Conservation (phyloP, 2,797 vertebrate genomes). For the Coccyzus lansbergi region DNA sequence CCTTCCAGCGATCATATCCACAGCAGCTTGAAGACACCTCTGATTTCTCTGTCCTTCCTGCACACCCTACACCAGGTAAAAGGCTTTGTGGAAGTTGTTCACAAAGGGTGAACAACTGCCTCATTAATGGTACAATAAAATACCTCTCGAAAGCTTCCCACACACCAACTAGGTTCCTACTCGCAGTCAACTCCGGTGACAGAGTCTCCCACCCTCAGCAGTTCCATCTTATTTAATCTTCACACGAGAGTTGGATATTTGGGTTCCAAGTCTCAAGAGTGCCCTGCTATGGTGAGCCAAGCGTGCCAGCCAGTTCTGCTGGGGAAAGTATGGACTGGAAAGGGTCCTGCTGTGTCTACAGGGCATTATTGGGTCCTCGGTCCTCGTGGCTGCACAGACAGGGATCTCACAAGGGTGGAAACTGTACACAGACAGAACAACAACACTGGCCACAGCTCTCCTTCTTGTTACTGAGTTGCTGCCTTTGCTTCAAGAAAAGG, state of each 20-base stretch:
- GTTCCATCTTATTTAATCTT: slow-evolving; percentile 32
- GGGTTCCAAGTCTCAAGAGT: neutral
- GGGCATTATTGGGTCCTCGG: neutral
- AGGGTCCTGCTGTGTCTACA: neutral
- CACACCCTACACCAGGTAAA: neutral
- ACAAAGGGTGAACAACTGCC: slow-evolving; percentile 16
- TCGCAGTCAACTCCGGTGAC: neutral
- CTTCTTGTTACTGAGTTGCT: neutral
- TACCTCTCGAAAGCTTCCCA: neutral
- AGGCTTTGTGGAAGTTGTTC: neutral
- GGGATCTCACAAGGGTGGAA: slow-evolving; percentile 3
- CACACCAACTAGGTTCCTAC: neutral
- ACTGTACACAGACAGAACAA: neutral
- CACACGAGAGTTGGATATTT: neutral
- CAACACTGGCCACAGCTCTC: neutral
- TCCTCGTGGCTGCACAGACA: slow-evolving; percentile 11
- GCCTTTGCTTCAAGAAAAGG: slow-evolving; percentile 24
- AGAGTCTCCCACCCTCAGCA: slow-evolving; percentile 48
- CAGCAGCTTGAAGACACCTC: slow-evolving; percentile 30
- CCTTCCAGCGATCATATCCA: slow-evolving; percentile 3
- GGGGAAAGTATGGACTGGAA: neutral
- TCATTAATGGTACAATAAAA: neutral
- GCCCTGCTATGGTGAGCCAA: neutral
- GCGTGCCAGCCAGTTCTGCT: neutral
- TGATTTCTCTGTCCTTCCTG: slow-evolving; percentile 25